phyloP scores from a whole-genome alignment of 1,140 invertebrate species.

The Cyphomyrmex costatus region DNA sequence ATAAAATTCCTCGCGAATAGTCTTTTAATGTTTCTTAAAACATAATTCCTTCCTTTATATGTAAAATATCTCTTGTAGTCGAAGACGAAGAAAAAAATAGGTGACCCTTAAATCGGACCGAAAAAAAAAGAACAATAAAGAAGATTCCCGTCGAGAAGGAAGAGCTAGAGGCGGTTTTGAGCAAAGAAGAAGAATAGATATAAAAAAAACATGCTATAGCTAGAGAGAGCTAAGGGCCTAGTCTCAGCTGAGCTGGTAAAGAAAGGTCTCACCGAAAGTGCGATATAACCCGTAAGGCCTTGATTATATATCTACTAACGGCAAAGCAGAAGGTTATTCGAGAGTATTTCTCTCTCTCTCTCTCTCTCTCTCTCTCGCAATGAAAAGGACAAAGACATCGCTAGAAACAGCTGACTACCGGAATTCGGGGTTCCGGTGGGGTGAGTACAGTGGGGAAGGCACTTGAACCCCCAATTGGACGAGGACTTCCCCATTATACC shows the following conservation, averaged over 20 bases:
- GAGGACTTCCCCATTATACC: constrained; percentile 81
- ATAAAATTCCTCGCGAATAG: constrained; percentile 59
- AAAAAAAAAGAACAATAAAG: constrained; percentile 56
- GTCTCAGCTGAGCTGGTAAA: constrained; percentile 66
- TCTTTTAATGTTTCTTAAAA: constrained; percentile 68
- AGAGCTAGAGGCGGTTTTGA: constrained; percentile 40
- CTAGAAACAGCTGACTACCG: constrained; percentile 86
- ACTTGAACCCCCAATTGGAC: constrained; percentile 85
- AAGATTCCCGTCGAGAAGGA: constrained; percentile 44
- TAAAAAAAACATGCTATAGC: constrained; percentile 43
- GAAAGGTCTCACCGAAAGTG: constrained; percentile 58
- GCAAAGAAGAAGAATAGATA: constrained; percentile 32
- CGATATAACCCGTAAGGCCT: constrained; percentile 43
- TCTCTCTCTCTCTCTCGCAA: constrained; percentile 35
- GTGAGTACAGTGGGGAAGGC: constrained; percentile 79
- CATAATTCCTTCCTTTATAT: constrained; percentile 75
- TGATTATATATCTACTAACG: constrained; percentile 73
- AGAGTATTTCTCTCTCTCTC: constrained; percentile 44
- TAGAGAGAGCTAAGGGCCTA: constrained; percentile 34
- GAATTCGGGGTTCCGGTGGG: constrained; percentile 85
- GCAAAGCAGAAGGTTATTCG: constrained; percentile 68
- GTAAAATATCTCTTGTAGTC: constrained; percentile 53
- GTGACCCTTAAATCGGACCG: constrained; percentile 74
- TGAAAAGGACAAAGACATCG: constrained; percentile 77
- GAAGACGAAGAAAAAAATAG: constrained; percentile 60